Conservation (phyloP, 2,113 vertebrate genomes). For the Protobothrops mucrosquamatus region DNA sequence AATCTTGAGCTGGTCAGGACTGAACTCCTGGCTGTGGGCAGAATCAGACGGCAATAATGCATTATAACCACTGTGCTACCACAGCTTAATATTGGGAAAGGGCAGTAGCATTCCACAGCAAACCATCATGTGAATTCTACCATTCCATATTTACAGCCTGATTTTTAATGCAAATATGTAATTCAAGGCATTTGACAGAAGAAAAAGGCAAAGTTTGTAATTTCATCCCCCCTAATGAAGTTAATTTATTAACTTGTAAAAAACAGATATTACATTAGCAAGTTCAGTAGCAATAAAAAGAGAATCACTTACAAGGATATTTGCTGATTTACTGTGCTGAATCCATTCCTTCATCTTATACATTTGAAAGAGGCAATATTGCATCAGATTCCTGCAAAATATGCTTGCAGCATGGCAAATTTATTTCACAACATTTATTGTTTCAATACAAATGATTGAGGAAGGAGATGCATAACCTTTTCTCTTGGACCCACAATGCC, state of each 20-base stretch:
- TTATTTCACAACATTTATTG: background rate
- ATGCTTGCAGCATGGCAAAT: no score
- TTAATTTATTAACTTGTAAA: background rate
- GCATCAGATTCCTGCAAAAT: background rate
- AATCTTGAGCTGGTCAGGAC: no score
- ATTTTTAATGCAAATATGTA: no score
- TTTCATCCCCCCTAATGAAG: background rate
- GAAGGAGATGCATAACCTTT: background rate
- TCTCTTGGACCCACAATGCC: background rate
- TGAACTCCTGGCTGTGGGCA: no score
- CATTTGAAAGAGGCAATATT: background rate
- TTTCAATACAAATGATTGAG: background rate
- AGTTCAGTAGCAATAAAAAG: background rate
- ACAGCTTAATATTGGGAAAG: background rate
- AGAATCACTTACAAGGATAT: background rate
- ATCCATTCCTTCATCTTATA: background rate
- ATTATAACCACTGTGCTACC: no score
- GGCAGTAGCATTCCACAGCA: background rate
- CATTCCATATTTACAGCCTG: no score
- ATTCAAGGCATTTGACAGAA: no score
- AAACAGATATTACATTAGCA: background rate
- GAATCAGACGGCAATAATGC: no score
- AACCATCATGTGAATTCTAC: no score
- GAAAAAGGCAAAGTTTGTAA: background rate
- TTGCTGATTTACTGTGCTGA: background rate